phyloP scores from a whole-genome alignment of 2,888 invertebrate genomes.

The Capitulum mitella region DNA sequence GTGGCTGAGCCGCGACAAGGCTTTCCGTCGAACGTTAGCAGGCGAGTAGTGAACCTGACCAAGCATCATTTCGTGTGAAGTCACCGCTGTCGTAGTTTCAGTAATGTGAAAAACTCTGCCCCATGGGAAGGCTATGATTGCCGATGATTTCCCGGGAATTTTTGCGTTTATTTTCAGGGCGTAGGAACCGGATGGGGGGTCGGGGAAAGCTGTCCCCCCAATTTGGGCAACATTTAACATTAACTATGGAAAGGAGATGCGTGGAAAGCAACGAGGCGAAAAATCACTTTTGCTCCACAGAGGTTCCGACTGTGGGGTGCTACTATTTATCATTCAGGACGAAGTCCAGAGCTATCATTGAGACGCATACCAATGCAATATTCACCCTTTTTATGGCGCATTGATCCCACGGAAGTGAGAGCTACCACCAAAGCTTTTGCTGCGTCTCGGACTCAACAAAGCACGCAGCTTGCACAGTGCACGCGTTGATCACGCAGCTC shows the following conservation, averaged over 20 bases:
- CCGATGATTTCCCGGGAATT: not conserved
- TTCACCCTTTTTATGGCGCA: conserved; percentile 26
- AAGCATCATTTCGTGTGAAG: not conserved
- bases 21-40: not conserved
- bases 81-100: not conserved
- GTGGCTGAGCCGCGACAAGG: not conserved
- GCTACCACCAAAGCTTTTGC: conserved; percentile 20
- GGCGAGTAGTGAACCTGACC: not conserved
- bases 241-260: too few species aligned
- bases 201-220: too few species aligned
- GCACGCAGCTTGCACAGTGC: conserved; percentile 27
- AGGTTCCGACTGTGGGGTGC: too few species aligned
- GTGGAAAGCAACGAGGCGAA: too few species aligned
- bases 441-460: conserved; percentile 25
- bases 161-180: too few species aligned
- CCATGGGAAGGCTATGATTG: not conserved
- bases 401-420: conserved; percentile 24
- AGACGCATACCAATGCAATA: not conserved
- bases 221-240: too few species aligned
- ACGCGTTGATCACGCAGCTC: conserved; percentile 26
- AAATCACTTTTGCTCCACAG: too few species aligned
- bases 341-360: conserved; percentile 22
- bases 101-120: not conserved
- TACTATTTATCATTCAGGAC: conserved; percentile 27
- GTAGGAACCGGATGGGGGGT: too few species aligned